These are phyloP conservation scores for Erebia epiphron DNA, from an alignment of 2,888 invertebrate species.

Conservation along the genomic window DNA sequence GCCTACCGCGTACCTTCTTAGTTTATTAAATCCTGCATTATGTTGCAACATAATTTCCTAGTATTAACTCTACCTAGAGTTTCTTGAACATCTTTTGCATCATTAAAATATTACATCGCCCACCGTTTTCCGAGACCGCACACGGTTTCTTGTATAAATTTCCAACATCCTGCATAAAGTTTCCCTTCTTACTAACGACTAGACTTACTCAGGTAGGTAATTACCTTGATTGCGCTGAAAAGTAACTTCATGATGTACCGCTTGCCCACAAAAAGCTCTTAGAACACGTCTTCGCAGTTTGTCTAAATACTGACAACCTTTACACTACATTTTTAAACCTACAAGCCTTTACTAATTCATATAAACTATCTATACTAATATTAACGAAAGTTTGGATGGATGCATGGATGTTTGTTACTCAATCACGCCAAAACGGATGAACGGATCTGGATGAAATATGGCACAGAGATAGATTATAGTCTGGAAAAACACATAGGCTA, in stretches of 20 bases:
- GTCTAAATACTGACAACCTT: not conserved
- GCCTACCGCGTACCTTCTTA: not conserved
- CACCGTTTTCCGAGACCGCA: conserved; percentile 38
- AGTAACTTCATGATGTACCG: conserved; percentile 34
- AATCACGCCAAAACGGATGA: no score
- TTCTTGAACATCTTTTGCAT: conserved; percentile 40
- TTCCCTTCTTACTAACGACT: conserved; percentile 39
- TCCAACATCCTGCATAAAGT: conserved; percentile 40
- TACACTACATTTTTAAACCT: no score
- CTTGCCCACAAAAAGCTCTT: conserved; percentile 29
- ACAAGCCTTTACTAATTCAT: no score
- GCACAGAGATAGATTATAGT: no score
- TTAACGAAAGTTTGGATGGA: no score
- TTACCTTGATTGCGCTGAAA: conserved; percentile 40
- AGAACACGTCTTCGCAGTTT: conserved; percentile 20
- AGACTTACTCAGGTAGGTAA: conserved; percentile 41
- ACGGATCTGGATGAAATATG: no score
- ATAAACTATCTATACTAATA: no score
- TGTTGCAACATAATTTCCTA: conserved; percentile 29
- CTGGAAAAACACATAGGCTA: no score
- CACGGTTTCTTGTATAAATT: conserved; percentile 40
- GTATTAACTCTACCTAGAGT: conserved; percentile 34
- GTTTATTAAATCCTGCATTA: conserved; percentile 27
- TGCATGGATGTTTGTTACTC: no score
- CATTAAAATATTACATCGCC: conserved; percentile 42